Conservation (phyloP, 30 jellyfish, hydroid and myxozoan species). For the Clytia hemisphaerica region DNA sequence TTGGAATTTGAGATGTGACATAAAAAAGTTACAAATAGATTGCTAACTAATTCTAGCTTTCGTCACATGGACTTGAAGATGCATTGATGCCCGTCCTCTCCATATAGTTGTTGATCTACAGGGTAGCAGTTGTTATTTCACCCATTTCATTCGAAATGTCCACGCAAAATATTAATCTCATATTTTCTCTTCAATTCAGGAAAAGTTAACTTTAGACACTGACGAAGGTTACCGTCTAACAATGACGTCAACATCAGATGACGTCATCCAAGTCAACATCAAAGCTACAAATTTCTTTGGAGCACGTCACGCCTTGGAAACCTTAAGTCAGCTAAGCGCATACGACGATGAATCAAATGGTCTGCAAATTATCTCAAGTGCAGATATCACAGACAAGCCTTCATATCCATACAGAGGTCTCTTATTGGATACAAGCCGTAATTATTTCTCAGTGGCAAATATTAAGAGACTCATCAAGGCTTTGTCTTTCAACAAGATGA, state of each 20-base stretch:
- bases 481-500: slow-evolving; percentile 75
- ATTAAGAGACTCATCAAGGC: slow-evolving; percentile 55
- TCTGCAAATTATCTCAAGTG: slow-evolving; percentile 60
- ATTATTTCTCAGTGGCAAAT: slow-evolving; percentile 57
- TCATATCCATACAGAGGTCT: slow-evolving; percentile 77
- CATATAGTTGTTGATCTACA: too few species aligned
- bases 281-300: slow-evolving; percentile 56
- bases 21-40: too few species aligned
- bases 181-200: too few species aligned
- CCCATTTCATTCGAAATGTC: too few species aligned
- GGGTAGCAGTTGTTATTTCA: too few species aligned
- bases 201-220: slow-evolving; percentile 35
- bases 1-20: too few species aligned
- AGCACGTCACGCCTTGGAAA: slow-evolving; percentile 77
- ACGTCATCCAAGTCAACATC: slow-evolving; percentile 17
- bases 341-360: slow-evolving; percentile 44
- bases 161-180: too few species aligned
- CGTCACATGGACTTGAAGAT: too few species aligned
- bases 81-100: too few species aligned
- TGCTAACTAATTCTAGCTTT: too few species aligned
- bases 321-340: slow-evolving; percentile 70
- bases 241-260: slow-evolving; percentile 3
- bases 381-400: slow-evolving; percentile 55
- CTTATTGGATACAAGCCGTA: slow-evolving; percentile 76
- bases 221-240: slow-evolving; percentile 48